A percentile compares a stretch with the other conserved stretches of the same genome.
Conservation (phyloP, 1,140 invertebrate genomes). For the Drosophila varians region DNA sequence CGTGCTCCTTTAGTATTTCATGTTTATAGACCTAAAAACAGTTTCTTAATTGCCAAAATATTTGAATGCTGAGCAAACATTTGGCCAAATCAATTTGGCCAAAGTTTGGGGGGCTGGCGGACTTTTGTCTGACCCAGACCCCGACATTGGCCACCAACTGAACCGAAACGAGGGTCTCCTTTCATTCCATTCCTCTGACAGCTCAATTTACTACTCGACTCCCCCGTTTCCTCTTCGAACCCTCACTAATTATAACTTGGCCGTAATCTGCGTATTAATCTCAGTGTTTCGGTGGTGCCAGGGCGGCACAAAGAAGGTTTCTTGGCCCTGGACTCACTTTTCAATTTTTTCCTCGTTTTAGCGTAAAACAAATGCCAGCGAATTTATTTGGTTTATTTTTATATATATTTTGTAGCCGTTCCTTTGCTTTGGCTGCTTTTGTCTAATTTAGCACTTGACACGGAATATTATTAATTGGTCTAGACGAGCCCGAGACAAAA, state of each 20-base stretch:
- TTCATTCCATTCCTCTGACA: constrained; percentile 52
- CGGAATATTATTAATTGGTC: constrained; percentile 77
- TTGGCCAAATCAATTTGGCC: constrained; percentile 40
- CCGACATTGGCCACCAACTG: constrained; percentile 5
- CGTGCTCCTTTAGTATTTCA: constrained; percentile 15
- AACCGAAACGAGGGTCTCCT: constrained; percentile 13
- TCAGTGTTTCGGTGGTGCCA: constrained; percentile 32
- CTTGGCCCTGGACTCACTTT: constrained; percentile 35
- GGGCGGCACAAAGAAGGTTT: constrained; percentile 23
- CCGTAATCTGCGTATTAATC: constrained; percentile 75
- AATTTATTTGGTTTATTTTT: constrained; percentile 60
- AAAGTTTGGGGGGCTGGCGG: neutral
- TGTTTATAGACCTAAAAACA: constrained; percentile 41
- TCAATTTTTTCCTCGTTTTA: constrained; percentile 20
- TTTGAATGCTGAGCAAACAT: constrained; percentile 47
- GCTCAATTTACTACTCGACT: constrained; percentile 54
- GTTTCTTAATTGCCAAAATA: constrained; percentile 51
- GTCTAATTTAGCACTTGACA: constrained; percentile 68
- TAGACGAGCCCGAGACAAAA: constrained; percentile 53
- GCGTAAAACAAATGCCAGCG: constrained; percentile 54
- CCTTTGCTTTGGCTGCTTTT: constrained; percentile 37
- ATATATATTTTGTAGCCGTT: constrained; percentile 23
- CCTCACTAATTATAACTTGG: constrained; percentile 46
- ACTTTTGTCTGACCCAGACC: constrained; percentile 24
- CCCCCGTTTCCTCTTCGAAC: constrained; percentile 5